Conservation (phyloP, 2,888 invertebrate species). For the Apamea epomidion region DNA sequence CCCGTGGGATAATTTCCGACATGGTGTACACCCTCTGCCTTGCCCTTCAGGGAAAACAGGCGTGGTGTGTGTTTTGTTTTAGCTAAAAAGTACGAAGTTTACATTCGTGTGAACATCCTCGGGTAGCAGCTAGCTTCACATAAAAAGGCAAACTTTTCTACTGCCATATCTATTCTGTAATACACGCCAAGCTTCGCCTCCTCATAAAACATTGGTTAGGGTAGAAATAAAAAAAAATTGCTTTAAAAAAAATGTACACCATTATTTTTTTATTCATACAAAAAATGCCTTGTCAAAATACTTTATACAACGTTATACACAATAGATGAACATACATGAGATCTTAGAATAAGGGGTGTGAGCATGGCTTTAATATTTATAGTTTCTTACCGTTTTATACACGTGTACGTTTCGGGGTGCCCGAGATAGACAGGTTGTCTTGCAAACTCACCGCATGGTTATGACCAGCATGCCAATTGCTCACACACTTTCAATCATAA, state of each 20-base stretch:
- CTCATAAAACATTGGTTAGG: not conserved
- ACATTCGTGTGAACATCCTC: too few species aligned
- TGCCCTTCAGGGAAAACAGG: too few species aligned
- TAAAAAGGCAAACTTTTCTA: not conserved
- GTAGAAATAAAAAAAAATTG: slow-evolving; percentile 60
- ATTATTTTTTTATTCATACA: slow-evolving; percentile 80
- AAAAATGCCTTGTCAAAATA: slow-evolving; percentile 84
- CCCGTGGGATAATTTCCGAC: not conserved
- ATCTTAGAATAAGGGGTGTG: slow-evolving; percentile 49
- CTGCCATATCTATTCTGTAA: not conserved
- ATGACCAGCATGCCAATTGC: not conserved
- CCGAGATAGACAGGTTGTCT: not conserved
- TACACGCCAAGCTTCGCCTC: not conserved
- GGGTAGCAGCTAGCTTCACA: not conserved
- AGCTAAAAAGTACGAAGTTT: too few species aligned
- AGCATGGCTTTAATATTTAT: slow-evolving; percentile 41
- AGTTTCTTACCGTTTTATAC: slow-evolving; percentile 8
- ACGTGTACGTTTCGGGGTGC: not conserved
- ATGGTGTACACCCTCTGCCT: too few species aligned
- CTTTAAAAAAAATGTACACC: slow-evolving; percentile 82
- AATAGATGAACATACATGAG: slow-evolving; percentile 67
- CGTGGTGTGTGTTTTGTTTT: too few species aligned
- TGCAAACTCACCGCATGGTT: accelerated
- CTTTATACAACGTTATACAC: slow-evolving; percentile 85
- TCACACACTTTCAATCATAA: not conserved